A percentile compares a stretch with the other conserved stretches of the same genome.
These are phyloP conservation scores for Triplophysa bombifrons DNA, from an alignment of 2,797 vertebrate species.

Conservation along the genomic window DNA sequence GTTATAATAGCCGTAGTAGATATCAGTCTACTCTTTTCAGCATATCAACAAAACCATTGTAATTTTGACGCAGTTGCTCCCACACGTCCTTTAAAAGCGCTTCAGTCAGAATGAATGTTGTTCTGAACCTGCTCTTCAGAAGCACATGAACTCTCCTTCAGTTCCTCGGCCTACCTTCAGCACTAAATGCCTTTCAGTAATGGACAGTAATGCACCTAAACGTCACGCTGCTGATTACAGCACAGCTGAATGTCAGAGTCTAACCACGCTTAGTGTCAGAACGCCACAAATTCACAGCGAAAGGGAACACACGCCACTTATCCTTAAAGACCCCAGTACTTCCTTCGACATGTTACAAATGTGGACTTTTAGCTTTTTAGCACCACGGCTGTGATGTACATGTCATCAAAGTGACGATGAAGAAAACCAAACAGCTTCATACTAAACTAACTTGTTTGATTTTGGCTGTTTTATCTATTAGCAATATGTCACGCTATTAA, in stretches of 20 bases:
- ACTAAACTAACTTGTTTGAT: background rate
- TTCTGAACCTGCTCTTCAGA: conserved; percentile 36
- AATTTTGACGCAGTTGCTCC: conserved; percentile 35
- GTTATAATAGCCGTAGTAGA: too few species aligned
- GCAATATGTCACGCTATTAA: background rate
- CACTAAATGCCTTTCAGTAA: conserved; percentile 53
- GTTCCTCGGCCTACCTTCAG: conserved; percentile 44
- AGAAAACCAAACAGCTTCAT: conserved; percentile 46
- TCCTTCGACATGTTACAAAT: conserved; percentile 48
- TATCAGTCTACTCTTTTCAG: background rate
- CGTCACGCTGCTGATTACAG: conserved; percentile 56
- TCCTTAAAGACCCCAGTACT: conserved; percentile 46
- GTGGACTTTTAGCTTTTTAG: conserved; percentile 48
- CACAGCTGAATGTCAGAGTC: conserved; percentile 56
- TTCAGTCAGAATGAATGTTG: conserved; percentile 13
- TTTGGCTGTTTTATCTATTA: background rate
- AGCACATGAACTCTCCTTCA: conserved; percentile 26
- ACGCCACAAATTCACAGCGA: conserved; percentile 49
- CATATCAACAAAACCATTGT: background rate
- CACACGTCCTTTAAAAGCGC: conserved; percentile 4
- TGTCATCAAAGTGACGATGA: conserved; percentile 19
- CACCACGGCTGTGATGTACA: conserved; percentile 37
- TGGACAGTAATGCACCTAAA: conserved; percentile 62
- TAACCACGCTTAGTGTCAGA: conserved; percentile 49
- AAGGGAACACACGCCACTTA: conserved; percentile 54